Evolutionary conservation across 2,797 vertebrate genomes (phyloP).

Genomic region (Valencia hispanica): DNA sequence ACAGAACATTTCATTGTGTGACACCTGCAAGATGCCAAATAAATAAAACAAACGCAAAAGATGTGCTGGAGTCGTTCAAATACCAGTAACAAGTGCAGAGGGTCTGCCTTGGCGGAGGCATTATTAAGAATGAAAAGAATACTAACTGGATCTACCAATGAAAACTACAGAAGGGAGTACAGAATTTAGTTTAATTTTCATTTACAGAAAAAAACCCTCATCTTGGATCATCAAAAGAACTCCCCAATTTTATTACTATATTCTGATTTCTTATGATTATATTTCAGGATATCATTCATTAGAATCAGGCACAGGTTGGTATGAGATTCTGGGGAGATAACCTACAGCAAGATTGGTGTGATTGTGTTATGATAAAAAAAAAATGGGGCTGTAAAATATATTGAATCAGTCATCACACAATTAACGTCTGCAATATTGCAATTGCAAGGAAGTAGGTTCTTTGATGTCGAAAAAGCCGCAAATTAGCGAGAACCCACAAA

Average conservation of each 20-base stretch:
- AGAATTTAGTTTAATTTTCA: not conserved
- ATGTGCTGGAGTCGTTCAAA: not conserved
- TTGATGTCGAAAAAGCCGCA: too few species aligned
- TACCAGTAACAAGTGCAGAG: not conserved
- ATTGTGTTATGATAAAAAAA: too few species aligned
- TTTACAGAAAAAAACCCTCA: not conserved
- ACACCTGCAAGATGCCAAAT: slow-evolving; percentile 4
- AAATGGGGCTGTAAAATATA: too few species aligned
- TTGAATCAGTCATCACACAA: too few species aligned
- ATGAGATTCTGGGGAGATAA: too few species aligned
- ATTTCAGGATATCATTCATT: too few species aligned
- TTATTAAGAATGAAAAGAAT: not conserved
- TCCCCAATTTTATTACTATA: not conserved
- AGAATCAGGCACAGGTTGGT: too few species aligned
- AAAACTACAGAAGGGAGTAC: not conserved
- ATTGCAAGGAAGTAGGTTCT: too few species aligned
- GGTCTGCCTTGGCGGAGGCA: not conserved
- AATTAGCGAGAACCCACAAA: too few species aligned
- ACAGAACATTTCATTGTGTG: slow-evolving; percentile 26
- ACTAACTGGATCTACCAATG: not conserved
- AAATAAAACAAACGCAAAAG: slow-evolving; percentile 8
- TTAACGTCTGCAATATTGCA: too few species aligned
- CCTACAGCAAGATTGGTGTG: too few species aligned
- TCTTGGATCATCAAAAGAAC: not conserved
- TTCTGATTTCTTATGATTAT: not conserved